Conservation (phyloP, 2,888 invertebrate species). For the Drosophila infuscata region DNA sequence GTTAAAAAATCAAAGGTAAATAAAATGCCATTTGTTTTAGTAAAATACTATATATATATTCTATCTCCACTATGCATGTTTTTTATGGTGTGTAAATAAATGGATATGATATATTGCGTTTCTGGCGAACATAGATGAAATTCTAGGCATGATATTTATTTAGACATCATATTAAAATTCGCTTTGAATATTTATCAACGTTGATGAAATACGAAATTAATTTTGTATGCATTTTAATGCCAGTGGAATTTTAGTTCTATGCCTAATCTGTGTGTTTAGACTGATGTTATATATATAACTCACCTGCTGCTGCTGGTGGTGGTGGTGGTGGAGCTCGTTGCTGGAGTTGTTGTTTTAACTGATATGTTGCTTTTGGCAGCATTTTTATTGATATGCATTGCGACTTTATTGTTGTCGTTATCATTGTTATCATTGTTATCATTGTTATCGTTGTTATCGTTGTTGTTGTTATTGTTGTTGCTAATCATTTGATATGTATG, state of each 20-base stretch:
- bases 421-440: slow-evolving; percentile 22
- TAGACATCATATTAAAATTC: background rate
- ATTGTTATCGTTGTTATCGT: slow-evolving; percentile 40
- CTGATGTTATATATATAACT: background rate
- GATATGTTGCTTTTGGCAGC: slow-evolving; percentile 56
- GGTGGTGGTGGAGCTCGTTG: slow-evolving; percentile 29
- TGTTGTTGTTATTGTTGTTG: slow-evolving; percentile 38
- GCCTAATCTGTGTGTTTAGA: background rate
- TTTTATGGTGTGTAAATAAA: background rate
- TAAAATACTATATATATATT: background rate
- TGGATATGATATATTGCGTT: background rate
- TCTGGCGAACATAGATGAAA: background rate
- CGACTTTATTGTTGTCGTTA: slow-evolving; percentile 34
- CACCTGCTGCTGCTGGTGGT: slow-evolving; percentile 40
- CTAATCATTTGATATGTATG: slow-evolving; percentile 79
- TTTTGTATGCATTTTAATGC: background rate
- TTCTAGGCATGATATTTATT: background rate
- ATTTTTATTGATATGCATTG: slow-evolving; percentile 62
- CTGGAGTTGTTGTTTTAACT: slow-evolving; percentile 31
- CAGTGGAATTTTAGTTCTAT: background rate
- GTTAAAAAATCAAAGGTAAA: background rate
- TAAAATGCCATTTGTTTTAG: background rate
- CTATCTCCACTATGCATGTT: background rate
- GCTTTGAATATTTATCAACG: background rate
- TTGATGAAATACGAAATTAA: background rate